Evolutionary conservation across 1,140 invertebrate genomes (phyloP).

Genomic region (Euwallacea fornicatus): DNA sequence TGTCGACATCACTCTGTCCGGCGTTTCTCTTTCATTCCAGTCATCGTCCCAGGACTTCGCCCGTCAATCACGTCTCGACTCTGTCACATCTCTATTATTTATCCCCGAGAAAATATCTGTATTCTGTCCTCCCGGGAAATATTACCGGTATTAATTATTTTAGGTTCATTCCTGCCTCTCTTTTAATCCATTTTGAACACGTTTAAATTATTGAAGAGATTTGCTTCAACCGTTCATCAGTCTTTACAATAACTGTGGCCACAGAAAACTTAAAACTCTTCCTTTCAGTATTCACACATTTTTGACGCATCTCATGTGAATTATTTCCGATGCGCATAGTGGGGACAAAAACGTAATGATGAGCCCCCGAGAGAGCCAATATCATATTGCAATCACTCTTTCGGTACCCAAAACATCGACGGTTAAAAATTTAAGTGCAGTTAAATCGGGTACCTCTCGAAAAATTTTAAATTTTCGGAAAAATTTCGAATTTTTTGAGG

Average conservation of each 20-base stretch:
- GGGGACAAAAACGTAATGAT: too few relatives aligned
- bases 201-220: conserved; percentile 15
- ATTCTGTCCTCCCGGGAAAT: conserved; percentile 14
- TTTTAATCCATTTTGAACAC: conserved; percentile 26
- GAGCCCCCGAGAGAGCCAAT: too few relatives aligned
- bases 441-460: too few relatives aligned
- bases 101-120: conserved; percentile 29
- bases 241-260: neutral
- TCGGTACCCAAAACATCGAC: too few relatives aligned
- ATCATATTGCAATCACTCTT: too few relatives aligned
- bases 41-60: conserved; percentile 26
- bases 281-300: too few relatives aligned
- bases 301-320: too few relatives aligned
- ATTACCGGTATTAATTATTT: conserved; percentile 28
- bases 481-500: too few relatives aligned
- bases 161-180: conserved; percentile 14
- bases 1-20: conserved; percentile 44
- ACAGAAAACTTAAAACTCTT: too few relatives aligned
- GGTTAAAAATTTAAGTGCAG: too few relatives aligned
- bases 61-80: conserved; percentile 28
- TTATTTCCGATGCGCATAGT: too few relatives aligned
- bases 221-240: conserved; percentile 16
- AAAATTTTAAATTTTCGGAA: too few relatives aligned
- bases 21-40: conserved; percentile 39
- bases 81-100: conserved; percentile 31